Percentiles rank a stretch among this genome's conserved stretches.
Evolutionary conservation across 1,140 invertebrate genomes (phyloP).

Genomic region (Drosophila ercepeae): DNA sequence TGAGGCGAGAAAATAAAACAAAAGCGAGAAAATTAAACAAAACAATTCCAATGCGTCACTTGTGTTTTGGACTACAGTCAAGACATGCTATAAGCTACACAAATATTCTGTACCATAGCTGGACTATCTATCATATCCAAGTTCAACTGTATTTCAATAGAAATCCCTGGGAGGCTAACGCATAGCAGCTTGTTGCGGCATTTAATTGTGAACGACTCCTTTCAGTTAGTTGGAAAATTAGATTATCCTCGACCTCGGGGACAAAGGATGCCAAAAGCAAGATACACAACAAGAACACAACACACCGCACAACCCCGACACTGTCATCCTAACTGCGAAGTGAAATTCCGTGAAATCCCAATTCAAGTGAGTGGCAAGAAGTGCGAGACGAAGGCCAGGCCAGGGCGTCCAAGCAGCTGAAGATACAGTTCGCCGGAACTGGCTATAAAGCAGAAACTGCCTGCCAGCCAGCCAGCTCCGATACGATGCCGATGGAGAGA

Average conservation of each 20-base stretch:
- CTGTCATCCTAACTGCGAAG: conserved; percentile 77
- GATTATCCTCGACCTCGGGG: conserved; percentile 63
- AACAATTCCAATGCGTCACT: conserved; percentile 42
- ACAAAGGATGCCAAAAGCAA: conserved; percentile 38
- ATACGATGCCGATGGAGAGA: conserved; percentile 19
- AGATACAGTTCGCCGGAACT: conserved; percentile 79
- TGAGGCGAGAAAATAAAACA: conserved; percentile 49
- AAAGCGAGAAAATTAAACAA: not conserved
- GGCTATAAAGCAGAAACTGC: conserved; percentile 73
- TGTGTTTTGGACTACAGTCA: conserved; percentile 3
- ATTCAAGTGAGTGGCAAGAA: conserved; percentile 70
- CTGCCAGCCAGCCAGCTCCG: conserved; percentile 47
- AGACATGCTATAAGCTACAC: not conserved
- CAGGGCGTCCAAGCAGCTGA: conserved; percentile 57
- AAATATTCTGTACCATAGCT: not conserved
- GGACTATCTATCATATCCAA: not conserved
- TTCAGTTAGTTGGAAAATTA: conserved; percentile 74
- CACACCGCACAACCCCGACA: conserved; percentile 24
- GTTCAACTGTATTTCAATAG: conserved; percentile 45
- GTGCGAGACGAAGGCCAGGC: not conserved
- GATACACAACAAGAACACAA: conserved; percentile 26
- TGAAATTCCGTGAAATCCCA: conserved; percentile 79
- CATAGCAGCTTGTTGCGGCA: conserved; percentile 23
- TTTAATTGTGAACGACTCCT: conserved; percentile 29
- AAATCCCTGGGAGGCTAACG: conserved; percentile 45